Conservation (phyloP, 2,113 vertebrate genomes). For the Hippocampus zosterae region DNA sequence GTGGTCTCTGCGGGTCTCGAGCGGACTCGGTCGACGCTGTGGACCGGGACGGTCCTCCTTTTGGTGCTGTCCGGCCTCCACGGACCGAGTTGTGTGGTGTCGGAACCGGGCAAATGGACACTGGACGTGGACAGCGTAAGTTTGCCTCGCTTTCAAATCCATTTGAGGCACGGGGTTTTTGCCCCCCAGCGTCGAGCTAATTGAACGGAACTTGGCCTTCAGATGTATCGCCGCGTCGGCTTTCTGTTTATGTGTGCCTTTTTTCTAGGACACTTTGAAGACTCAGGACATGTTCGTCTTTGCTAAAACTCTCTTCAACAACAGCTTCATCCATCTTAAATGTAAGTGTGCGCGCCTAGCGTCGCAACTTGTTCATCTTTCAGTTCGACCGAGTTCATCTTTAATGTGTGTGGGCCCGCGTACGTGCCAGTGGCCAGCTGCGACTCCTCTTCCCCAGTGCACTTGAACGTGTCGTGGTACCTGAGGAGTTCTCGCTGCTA, state of each 20-base stretch:
- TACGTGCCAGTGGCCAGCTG: slow-evolving; percentile 23
- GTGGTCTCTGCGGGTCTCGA: slow-evolving; percentile 17
- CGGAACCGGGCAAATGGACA: slow-evolving; percentile 71
- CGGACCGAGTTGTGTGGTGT: slow-evolving; percentile 32
- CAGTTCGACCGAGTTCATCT: too few species aligned
- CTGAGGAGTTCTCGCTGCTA: slow-evolving; percentile 73
- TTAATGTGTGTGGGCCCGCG: slow-evolving; percentile 9
- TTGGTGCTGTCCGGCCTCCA: slow-evolving; percentile 19
- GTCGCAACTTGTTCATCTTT: not conserved
- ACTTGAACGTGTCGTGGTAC: slow-evolving; percentile 68
- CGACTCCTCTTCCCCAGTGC: not conserved
- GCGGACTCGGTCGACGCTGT: not conserved
- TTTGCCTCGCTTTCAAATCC: slow-evolving; percentile 7
- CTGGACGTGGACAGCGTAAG: slow-evolving; percentile 61
- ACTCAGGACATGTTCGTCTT: slow-evolving; percentile 35
- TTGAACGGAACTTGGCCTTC: not conserved
- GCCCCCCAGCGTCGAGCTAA: too few species aligned
- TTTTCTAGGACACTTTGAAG: slow-evolving; percentile 38
- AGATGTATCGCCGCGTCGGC: not conserved
- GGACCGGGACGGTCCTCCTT: slow-evolving; percentile 22
- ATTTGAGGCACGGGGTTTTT: not conserved
- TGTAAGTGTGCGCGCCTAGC: slow-evolving; percentile 46
- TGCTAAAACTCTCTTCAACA: slow-evolving; percentile 71
- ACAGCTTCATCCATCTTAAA: slow-evolving; percentile 53
- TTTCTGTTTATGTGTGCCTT: slow-evolving; percentile 1